These are phyloP conservation scores for Probosciger aterrimus DNA, from an alignment of 2,113 vertebrate genomes.

Conservation along the genomic window DNA sequence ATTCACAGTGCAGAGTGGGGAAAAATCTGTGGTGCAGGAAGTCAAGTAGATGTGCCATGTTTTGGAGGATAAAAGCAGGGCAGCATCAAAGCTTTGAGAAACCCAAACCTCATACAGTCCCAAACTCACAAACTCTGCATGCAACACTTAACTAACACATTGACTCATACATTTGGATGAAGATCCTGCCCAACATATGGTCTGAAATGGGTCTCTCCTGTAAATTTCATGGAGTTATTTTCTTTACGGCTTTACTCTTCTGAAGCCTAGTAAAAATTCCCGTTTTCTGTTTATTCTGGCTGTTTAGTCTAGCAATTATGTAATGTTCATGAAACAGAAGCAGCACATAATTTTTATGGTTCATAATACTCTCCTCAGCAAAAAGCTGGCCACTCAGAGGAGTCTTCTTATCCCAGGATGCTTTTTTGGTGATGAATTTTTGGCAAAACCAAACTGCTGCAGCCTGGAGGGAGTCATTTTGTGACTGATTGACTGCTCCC, in stretches of 20 bases:
- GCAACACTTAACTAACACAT: background rate
- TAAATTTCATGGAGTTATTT: conserved; percentile 51
- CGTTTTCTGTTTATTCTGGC: conserved; percentile 40
- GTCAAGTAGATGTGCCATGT: background rate
- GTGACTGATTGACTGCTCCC: background rate
- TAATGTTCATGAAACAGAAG: conserved; percentile 34
- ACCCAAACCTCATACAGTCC: background rate
- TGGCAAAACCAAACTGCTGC: conserved; percentile 12
- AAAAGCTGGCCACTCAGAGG: background rate
- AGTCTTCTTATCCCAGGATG: background rate
- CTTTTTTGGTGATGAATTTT: background rate
- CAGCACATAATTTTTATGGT: conserved; percentile 40
- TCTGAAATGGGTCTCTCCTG: conserved; percentile 49
- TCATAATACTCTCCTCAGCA: background rate
- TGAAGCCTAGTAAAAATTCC: conserved; percentile 13
- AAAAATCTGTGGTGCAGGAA: background rate
- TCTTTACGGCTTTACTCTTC: conserved; percentile 28
- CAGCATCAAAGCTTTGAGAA: background rate
- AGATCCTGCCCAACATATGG: conserved; percentile 29
- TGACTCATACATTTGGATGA: conserved; percentile 2
- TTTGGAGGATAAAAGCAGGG: background rate
- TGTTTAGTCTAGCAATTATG: conserved; percentile 16
- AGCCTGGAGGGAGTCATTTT: background rate
- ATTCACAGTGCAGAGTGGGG: background rate
- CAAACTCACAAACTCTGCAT: background rate